Base-by-base conservation (phyloP, 2,113 vertebrate genomes). In the Oxygymnocypris stewartii region DNA sequence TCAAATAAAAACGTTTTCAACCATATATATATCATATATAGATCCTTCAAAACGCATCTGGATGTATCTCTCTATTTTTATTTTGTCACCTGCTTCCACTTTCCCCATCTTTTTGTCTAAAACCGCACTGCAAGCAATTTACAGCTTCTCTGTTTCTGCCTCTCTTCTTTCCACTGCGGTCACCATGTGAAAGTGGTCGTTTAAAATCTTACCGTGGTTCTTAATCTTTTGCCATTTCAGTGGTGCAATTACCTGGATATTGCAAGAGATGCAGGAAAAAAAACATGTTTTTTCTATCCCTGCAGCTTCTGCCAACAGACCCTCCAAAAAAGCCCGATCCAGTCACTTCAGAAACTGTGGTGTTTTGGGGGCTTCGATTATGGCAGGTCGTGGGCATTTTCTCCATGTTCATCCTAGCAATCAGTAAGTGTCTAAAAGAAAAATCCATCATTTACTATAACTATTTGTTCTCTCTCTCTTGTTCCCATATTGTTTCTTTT, bases 381-480 rank as follows among this genome's bases (percentile, higher is more conserved):
- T 99, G 98, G 98, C 97, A 98, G 93, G 97, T 99, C 90, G 95
- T 99, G 37, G 98, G 97, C 61, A 97, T 99, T 91, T 99, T 99
- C 90, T 94, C 98, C 1, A 92, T 99, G 91, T 99, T 99, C 90
- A 94, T 94, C 90, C 85, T 99, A 84, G 95, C 96, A 79, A 91
- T 99, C 88, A 95, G 98, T 99, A 92, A 96, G 98, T 97, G 75
- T 47, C 18, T 7, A 61, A 7, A 37, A 23, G 20, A 59, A 59
- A 59, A 59, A 59, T 59, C 57, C 57, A 59, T 59, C 2, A n/a
- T n/a, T 61, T 9, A 61, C 23, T 61, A 4, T 59, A 59, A 23
- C 23, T 59, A 3, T 59, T 6, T 59, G 8, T 59, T 59, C 57
- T n/a, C 20, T 59, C n/a, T n/a, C 7, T n/a, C 23, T 59, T 59